Evolutionary conservation across 1,140 invertebrate genomes (phyloP), one percentile per base, ranked within the genome.

Genomic region (Lycorma delicatula): DNA sequence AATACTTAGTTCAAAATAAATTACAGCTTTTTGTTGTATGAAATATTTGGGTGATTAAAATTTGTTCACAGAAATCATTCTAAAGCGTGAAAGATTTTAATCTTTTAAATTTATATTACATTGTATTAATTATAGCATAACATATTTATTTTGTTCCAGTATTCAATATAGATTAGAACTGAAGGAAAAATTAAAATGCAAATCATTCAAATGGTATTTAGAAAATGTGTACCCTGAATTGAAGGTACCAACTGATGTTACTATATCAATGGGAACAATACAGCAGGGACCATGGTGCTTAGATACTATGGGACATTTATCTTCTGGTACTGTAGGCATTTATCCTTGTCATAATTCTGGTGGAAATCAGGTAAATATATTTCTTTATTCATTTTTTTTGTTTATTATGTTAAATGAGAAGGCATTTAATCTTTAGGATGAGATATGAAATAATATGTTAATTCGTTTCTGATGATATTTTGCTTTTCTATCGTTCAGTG

Each of bases 171-270:
- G 96, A 55, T 73, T 93, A 57, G 82, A 84, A 29, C 72, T 98
- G 44, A 82, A 92, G 59, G 80, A 89, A 66, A 81, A 81, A 64
- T 76, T 98, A 16, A 79, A 93, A 44, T 98, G 96, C 74, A 95
- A 97, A 70, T 84, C 88, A 9, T 99, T 99, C 75, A 86, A 88
- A 65, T 99, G 97, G 97, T 99, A 97, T 75, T 72, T 99, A 66
- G 82, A 94, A 63, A 89, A 98, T 70, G 93, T 99, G 22, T 98
- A 97, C 76, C 95, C 95, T 12, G 91, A 97, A 73, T 75, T 96
- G 50, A 79, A 84, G 66, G 80, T 91, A 53, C 89, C 89, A 0
- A 78, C 80, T 22, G 78, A 79, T 5, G 71, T 79, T 6, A 67
- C 68, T 49, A 58, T 63, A 16, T 56, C 56, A 1, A 65, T 71